Evolutionary conservation across 2,888 invertebrate species (phyloP).

Genomic region (Brachylomia viminalis): DNA sequence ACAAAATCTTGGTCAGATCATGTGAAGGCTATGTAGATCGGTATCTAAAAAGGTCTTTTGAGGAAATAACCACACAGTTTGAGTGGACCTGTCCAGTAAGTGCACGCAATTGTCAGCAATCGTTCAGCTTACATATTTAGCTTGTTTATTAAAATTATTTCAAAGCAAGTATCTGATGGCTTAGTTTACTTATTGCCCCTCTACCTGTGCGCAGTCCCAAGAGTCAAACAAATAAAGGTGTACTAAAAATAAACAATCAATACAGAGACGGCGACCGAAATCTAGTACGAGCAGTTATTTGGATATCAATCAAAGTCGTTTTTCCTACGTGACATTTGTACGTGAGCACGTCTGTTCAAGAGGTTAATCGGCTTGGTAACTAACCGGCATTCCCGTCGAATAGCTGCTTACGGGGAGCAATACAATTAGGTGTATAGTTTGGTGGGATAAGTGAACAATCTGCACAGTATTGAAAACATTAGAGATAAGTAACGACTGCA

Average conservation of each 20-base stretch:
- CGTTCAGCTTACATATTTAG: slow-evolving; percentile 1
- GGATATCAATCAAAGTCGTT: slow-evolving; percentile 56
- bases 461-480: slow-evolving; percentile 38
- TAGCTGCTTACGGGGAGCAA: slow-evolving; percentile 67
- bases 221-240: slow-evolving; percentile 37
- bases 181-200: not conserved
- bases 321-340: slow-evolving; percentile 59
- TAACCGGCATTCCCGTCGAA: slow-evolving; percentile 65
- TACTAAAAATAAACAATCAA: slow-evolving; percentile 61
- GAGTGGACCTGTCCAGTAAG: no score
- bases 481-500: slow-evolving; percentile 25
- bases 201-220: slow-evolving; percentile 22
- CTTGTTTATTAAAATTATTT: slow-evolving; percentile 1
- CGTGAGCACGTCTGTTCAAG: slow-evolving; percentile 61
- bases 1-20: no score
- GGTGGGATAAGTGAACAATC: slow-evolving; percentile 49
- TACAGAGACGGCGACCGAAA: slow-evolving; percentile 33
- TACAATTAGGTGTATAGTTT: slow-evolving; percentile 72
- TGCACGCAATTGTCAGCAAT: no score
- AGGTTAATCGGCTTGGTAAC: slow-evolving; percentile 73
- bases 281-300: slow-evolving; percentile 53
- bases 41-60: no score
- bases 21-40: no score
- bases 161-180: not conserved
- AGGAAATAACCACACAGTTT: no score